Base-by-base conservation (phyloP, 2,797 vertebrate genomes). In the Rhynchotus rufescens region DNA sequence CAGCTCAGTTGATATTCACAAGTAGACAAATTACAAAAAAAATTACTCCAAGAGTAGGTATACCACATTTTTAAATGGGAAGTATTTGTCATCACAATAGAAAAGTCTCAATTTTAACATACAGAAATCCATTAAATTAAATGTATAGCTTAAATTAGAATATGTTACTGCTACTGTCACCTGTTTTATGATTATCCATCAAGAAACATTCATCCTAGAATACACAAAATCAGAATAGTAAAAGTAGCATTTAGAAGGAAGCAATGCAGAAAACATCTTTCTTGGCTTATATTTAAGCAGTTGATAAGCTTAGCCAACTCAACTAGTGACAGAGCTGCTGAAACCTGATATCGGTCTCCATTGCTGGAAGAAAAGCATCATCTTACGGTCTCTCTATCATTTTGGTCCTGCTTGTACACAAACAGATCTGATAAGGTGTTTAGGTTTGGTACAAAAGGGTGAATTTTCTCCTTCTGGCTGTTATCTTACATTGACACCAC, bases 21-120 rank as follows among this genome's bases (percentile, higher is more conserved):
- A 77, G 64, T 28, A 92, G 71, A 79, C 82, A 66, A 89, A 44
- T 81, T 69, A 87, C 74, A 89, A 94, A 89, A 86, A 82, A 4
- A 40, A 52, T 93, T 89, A 75, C 84, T 93, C 72, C 59, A 86
- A 90, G 92, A 86, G 54, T 68, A 82, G 54, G 26, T 10, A 12
- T 86, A 62, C 62, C 42, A 86, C 60, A 45, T 47, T 85, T 88
- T 49, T 57, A 66, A 95, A 81, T 59, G 81, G 68, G 28, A 95
- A 95, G n/a, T 67, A 12, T 85, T 81, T 87, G 40, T 73, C 34
- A 65, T 90, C 56, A 76, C 6, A 0, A 38, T 69, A 89, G 64
- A 90, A 90, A 90, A 95, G 4, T 56, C 61, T 80, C 59, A 2
- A 65, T 89, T 90, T 90, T 61, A n/a, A 9, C 57, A 79, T 44